Evolutionary conservation across 64 coral and sea anemone genomes (phyloP), one percentile per base, ranked within the genome.

Genomic region (Pocillopora damicornis): DNA sequence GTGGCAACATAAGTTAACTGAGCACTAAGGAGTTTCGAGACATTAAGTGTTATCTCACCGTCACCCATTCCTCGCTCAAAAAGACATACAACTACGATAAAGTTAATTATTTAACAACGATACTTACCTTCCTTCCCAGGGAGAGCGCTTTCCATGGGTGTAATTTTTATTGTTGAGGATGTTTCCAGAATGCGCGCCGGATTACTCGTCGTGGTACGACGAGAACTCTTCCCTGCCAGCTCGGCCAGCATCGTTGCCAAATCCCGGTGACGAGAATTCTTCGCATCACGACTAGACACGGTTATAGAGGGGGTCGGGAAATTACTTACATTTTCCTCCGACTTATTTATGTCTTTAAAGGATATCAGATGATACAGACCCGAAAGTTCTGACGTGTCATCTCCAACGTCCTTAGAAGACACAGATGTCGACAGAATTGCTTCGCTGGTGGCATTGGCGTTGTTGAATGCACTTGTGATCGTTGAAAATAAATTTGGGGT

Each of bases 201-300:
- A 66, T 17, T 9, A 45, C 35, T 82, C 16, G 37, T 4, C 35
- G 60, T 36, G 14, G 22, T 1, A 15, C 4, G 61, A 8, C 14
- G 16, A 37, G 14, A 72, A 25, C 20, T 73, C 2, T 37, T 15
- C 22, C 65, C 81, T 72, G 63, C n/a, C 65, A 85, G 63, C 22
- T 85, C 81, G 22, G 63, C 81, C 81, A 85, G 26, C 81, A 72
- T 72, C 65, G 81, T 81, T 23, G 59, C 80, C 62, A 83, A 67
- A 18, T 83, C 61, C 17, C 37, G 80, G 26, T 67, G 80, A 37
- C 26, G 59, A 17, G 59, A 61, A 20, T 35, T 16, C 8, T 11
- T 9, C 9, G 1, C 36, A 38, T 83, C 35, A 0, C 30, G 35
- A 73, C 10, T 10, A 58, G 81, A 45, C 1, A 18, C 9, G 15